phyloP scores from a whole-genome alignment of 1,140 invertebrate species.

The Telenomus remus region DNA sequence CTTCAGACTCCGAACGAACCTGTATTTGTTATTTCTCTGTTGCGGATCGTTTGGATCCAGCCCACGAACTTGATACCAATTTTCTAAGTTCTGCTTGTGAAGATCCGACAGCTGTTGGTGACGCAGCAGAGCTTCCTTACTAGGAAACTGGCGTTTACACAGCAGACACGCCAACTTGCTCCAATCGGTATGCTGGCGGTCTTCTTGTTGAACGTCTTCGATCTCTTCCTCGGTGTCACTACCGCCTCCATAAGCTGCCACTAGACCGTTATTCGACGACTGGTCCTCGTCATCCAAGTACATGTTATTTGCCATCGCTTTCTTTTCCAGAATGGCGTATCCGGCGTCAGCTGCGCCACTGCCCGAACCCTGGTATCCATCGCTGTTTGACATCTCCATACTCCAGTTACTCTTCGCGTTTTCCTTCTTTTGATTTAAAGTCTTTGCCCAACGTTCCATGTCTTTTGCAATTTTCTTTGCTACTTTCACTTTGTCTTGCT shows the following conservation, averaged over 20 bases:
- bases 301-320: slow-evolving; percentile 66
- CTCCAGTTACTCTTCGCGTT: slow-evolving; percentile 81
- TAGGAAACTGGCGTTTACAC: slow-evolving; percentile 96
- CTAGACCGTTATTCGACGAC: slow-evolving; percentile 75
- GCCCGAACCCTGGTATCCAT: slow-evolving; percentile 70
- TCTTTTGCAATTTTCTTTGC: slow-evolving; percentile 98
- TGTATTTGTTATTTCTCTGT: slow-evolving; percentile 80
- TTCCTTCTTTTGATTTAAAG: slow-evolving; percentile 97
- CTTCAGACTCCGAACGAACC: slow-evolving; percentile 37
- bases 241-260: slow-evolving; percentile 86
- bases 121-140: slow-evolving; percentile 89
- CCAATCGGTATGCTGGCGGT: slow-evolving; percentile 86
- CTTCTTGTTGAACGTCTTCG: slow-evolving; percentile 78
- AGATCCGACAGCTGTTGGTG: slow-evolving; percentile 96
- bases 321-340: slow-evolving; percentile 89
- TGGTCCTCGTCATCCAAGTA: slow-evolving; percentile 72
- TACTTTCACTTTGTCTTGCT: slow-evolving; percentile 95
- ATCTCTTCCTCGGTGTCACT: slow-evolving; percentile 82
- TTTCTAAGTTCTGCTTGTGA: slow-evolving; percentile 94
- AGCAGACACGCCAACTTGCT: slow-evolving; percentile 93
- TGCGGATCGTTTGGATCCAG: slow-evolving; percentile 77
- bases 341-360: slow-evolving; percentile 91
- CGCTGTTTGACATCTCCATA: slow-evolving; percentile 74
- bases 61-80: slow-evolving; percentile 78
- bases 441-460: slow-evolving; percentile 93